These are phyloP conservation scores for Grammomys dolichurus DNA, from an alignment of 2,113 vertebrate species.

Conservation along the genomic window DNA sequence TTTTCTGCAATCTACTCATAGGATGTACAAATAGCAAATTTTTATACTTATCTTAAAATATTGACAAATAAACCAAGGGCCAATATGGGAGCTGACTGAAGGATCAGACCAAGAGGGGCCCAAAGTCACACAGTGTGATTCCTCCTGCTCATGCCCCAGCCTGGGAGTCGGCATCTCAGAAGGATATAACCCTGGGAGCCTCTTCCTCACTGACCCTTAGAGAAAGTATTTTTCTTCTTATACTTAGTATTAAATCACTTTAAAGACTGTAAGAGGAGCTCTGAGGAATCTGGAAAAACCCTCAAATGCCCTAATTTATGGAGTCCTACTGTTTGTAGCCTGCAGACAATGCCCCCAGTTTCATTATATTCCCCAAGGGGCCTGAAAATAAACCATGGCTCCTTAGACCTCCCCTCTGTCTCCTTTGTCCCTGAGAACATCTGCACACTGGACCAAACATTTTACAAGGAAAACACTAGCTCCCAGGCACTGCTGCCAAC, in stretches of 20 bases:
- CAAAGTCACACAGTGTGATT: not conserved
- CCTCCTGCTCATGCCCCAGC: not conserved
- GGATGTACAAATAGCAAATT: not conserved
- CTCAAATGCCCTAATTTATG: not conserved
- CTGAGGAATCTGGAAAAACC: not conserved
- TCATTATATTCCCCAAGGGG: not conserved
- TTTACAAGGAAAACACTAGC: not conserved
- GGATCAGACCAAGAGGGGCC: not conserved
- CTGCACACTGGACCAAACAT: too few relatives aligned
- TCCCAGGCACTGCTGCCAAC: not conserved
- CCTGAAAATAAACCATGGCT: not conserved
- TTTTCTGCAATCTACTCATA: not conserved
- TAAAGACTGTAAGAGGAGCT: not conserved
- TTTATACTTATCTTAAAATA: not conserved
- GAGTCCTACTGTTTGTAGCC: not conserved
- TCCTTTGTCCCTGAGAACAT: not conserved
- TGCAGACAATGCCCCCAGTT: not conserved
- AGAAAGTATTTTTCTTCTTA: not conserved
- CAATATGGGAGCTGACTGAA: not conserved
- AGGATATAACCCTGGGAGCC: not conserved
- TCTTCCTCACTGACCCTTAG: not conserved
- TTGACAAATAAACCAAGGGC: not conserved
- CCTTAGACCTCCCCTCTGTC: not conserved
- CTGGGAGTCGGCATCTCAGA: not conserved
- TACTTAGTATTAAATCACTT: not conserved